Evolutionary conservation across 64 coral and sea anemone genomes (phyloP).

Genomic region (Pocillopora damicornis): DNA sequence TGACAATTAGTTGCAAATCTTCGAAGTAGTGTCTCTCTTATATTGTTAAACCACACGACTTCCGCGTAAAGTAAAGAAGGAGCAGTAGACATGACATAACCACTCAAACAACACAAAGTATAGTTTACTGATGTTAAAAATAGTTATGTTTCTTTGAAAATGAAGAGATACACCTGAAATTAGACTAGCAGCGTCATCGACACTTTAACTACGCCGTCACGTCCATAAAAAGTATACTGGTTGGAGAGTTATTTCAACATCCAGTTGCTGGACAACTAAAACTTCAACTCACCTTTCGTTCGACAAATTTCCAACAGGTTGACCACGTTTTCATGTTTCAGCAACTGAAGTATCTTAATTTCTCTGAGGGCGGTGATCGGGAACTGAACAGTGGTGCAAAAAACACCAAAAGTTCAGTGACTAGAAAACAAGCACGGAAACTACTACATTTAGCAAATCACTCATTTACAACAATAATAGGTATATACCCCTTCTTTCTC

Average conservation of each 20-base stretch:
- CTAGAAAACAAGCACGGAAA: slow-evolving; percentile 64
- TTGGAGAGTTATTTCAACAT: background rate
- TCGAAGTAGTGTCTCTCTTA: no score
- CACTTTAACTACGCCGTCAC: background rate
- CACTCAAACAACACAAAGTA: no score
- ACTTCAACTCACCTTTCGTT: slow-evolving; percentile 85
- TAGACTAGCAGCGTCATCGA: background rate
- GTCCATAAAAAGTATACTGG: background rate
- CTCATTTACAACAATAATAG: slow-evolving; percentile 71
- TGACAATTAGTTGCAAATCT: no score
- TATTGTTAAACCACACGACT: no score
- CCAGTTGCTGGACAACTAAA: background rate
- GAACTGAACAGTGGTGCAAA: slow-evolving; percentile 95
- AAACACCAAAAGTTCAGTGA: slow-evolving; percentile 76
- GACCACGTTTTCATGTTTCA: slow-evolving; percentile 99
- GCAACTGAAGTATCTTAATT: slow-evolving; percentile 99
- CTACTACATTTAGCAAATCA: slow-evolving; percentile 67
- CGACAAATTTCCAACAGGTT: slow-evolving; percentile 96
- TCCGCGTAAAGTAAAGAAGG: no score
- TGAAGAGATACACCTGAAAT: background rate
- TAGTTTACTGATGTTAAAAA: background rate
- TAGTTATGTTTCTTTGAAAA: background rate
- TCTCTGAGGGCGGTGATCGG: slow-evolving; percentile 99
- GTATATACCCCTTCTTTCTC: slow-evolving; percentile 99
- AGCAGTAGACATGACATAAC: no score